Base-by-base conservation (phyloP, 92 coral and sea anemone species). In the Paragorgia papillata region DNA sequence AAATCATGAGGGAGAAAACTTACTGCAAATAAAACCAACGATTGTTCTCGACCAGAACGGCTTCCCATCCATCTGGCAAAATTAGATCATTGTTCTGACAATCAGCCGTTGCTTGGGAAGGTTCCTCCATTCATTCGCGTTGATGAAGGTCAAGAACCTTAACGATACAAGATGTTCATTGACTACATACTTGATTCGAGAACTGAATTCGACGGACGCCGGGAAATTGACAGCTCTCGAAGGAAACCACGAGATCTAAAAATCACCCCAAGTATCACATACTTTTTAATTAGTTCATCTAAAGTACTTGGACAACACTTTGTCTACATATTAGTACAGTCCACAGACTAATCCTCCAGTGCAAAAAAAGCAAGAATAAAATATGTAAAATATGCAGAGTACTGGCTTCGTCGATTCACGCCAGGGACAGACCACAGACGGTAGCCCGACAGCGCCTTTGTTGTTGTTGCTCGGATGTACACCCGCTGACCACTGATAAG, bases 121-220 rank as follows among this genome's bases (percentile, higher is more conserved):
- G 14, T 19, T 71, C 30, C 78, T 71, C 78, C 78, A 71, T 71
- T 71, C 76, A 69, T 48, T 69, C 78, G 51, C 49, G 24, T 43
- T 48, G 17, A 68, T 44, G 56, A 17, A 18, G 57, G 20, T 15
- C n/a, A 27, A 46, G 32, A 43, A 51, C 31, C 62, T 22, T 22
- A 17, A 51, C 18, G 22, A 17, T 22, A 17, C 7, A 28, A 8
- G 62, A 1, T 56, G 30, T 56, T 28, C 28, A 22, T 56, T 28
- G 30, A 68, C 17, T 44, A 29, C 48, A 63, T 31, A 8, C 10
- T 37, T n/a, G n/a, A n/a, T n/a, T n/a, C n/a, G n/a, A n/a, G n/a
- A n/a, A n/a, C n/a, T n/a, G n/a, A n/a, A n/a, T n/a, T n/a, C n/a
- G n/a, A n/a, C n/a, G n/a, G n/a, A n/a, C n/a, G 22, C 22, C 29